Evolutionary conservation across 2,113 vertebrate species (phyloP).

Genomic region (Cathartes aura): DNA sequence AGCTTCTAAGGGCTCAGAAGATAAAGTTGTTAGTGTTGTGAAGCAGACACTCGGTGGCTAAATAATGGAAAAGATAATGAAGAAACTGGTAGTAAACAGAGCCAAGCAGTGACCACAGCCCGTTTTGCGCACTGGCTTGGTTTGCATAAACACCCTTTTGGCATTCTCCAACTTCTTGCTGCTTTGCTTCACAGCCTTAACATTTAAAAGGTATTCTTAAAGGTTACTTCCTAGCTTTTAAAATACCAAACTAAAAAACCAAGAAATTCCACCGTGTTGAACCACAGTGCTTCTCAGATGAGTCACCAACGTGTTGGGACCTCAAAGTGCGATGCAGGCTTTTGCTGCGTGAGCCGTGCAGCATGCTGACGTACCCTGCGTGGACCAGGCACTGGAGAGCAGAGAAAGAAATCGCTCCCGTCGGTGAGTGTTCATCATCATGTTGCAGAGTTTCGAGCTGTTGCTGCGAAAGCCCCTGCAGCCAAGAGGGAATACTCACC

Average conservation of each 20-base stretch:
- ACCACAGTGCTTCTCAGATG: background rate
- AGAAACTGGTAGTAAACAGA: constrained; percentile 14
- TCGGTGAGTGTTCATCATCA: rapidly evolving
- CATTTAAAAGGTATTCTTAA: constrained; percentile 15
- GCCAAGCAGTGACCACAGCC: background rate
- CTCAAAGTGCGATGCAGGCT: rapidly evolving
- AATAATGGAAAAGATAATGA: constrained; percentile 39
- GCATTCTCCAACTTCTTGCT: background rate
- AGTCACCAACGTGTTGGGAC: rapidly evolving
- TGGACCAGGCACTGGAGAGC: background rate
- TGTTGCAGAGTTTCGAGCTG: background rate
- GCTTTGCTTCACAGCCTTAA: background rate
- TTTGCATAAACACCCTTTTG: constrained; percentile 13
- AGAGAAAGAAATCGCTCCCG: background rate
- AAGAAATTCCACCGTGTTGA: background rate
- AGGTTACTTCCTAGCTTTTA: background rate
- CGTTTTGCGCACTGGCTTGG: background rate
- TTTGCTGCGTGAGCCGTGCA: rapidly evolving
- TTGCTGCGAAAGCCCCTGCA: background rate
- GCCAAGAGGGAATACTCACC: background rate
- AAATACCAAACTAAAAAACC: background rate
- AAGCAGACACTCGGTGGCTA: background rate
- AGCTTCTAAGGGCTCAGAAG: background rate
- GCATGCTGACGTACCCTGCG: rapidly evolving
- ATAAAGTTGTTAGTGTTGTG: background rate